These are phyloP conservation scores for Abscondita cerata DNA, from an alignment of 2,888 invertebrate species.

Conservation along the genomic window DNA sequence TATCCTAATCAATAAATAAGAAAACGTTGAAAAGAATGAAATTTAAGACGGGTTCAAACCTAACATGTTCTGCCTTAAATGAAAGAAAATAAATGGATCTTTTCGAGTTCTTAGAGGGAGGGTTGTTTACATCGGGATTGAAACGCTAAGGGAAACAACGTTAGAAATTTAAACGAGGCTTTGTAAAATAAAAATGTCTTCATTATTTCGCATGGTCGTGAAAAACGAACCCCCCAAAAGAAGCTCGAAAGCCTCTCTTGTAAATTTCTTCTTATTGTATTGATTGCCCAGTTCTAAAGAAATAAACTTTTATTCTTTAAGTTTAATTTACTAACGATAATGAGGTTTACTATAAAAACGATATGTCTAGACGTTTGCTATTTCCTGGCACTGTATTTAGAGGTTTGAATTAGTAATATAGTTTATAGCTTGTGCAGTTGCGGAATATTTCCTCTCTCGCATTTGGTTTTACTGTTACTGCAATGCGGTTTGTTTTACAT, in stretches of 20 bases:
- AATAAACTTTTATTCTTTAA: conserved; percentile 8
- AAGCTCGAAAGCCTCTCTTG: conserved; percentile 20
- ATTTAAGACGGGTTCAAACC: conserved; percentile 37
- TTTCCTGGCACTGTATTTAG: conserved; percentile 30
- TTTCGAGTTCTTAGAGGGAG: conserved; percentile 50
- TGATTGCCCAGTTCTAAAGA: conserved; percentile 24
- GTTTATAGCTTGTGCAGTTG: conserved; percentile 32
- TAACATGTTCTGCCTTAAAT: conserved; percentile 46
- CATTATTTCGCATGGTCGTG: conserved; percentile 39
- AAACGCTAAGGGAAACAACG: conserved; percentile 41
- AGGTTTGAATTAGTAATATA: conserved; percentile 35
- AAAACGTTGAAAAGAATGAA: conserved; percentile 39
- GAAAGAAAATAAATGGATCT: conserved; percentile 56
- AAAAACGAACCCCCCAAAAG: conserved; percentile 29
- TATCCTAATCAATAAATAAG: conserved; percentile 36
- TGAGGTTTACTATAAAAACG: conserved; percentile 16
- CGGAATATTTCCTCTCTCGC: conserved; percentile 36
- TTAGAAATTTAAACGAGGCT: conserved; percentile 41
- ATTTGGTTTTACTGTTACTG: conserved; percentile 42
- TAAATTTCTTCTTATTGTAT: conserved; percentile 14
- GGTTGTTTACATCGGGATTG: conserved; percentile 47
- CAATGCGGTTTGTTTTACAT: conserved; percentile 42
- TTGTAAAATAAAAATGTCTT: conserved; percentile 45
- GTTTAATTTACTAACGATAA: conserved; percentile 19
- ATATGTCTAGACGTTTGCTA: conserved; percentile 28